phyloP scores from a whole-genome alignment of 2,888 invertebrate genomes.

The Lucinisca nassula region DNA sequence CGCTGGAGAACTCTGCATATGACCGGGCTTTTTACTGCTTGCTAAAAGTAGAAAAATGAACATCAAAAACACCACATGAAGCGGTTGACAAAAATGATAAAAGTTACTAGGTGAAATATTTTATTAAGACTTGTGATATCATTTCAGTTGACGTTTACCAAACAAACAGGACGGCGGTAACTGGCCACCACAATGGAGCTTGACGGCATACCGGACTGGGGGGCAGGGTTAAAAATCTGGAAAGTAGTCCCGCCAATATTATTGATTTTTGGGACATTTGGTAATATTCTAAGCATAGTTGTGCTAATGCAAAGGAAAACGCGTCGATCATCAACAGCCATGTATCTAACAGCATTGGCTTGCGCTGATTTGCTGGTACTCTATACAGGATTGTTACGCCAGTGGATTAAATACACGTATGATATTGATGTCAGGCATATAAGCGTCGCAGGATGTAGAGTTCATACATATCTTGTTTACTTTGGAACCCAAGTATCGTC shows the following conservation, averaged over 20 bases:
- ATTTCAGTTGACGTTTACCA: no score
- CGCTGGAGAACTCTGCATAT: no score
- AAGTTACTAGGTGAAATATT: no score
- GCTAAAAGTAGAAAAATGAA: no score
- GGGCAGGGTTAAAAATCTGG: conserved; percentile 58
- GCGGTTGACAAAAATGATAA: no score
- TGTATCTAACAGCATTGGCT: background rate
- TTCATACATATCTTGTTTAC: conserved; percentile 78
- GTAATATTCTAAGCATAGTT: background rate
- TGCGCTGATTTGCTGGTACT: background rate
- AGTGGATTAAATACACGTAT: conserved; percentile 31
- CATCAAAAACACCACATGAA: no score
- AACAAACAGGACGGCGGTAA: no score
- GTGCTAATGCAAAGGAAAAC: background rate
- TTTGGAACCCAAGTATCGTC: conserved; percentile 75
- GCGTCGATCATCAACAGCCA: background rate
- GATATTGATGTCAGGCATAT: conserved; percentile 68
- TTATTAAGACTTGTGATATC: no score
- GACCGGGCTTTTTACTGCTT: no score
- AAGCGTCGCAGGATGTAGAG: conserved; percentile 64
- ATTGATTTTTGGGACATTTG: conserved; percentile 32
- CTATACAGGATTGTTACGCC: background rate
- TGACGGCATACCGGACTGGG: no score
- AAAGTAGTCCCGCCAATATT: conserved; percentile 72
- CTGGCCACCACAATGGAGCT: no score